These are phyloP conservation scores for Fulica atra DNA, from an alignment of 2,113 vertebrate genomes.

Conservation along the genomic window DNA sequence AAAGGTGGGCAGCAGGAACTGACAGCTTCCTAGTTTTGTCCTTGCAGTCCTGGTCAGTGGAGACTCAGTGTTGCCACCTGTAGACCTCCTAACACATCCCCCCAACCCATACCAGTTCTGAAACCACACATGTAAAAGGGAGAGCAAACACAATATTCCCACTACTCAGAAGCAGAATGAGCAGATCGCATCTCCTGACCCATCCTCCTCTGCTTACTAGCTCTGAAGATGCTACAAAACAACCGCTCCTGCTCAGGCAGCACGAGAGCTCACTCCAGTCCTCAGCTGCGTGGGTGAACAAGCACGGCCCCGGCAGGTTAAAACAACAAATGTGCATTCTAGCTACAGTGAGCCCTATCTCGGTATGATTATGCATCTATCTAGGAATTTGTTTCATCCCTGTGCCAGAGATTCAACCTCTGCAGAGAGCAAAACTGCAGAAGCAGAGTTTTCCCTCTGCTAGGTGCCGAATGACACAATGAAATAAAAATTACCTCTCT, in stretches of 20 bases:
- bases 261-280: background rate
- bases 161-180: background rate
- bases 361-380: background rate
- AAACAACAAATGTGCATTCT: background rate
- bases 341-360: background rate
- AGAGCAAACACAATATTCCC: background rate
- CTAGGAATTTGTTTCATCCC: constrained; percentile 50
- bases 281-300: background rate
- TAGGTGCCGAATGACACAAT: background rate
- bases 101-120: fast-evolving
- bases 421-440: background rate
- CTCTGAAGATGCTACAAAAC: background rate
- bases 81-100: background rate
- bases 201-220: background rate
- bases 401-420: background rate
- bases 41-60: background rate
- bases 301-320: background rate
- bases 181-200: background rate
- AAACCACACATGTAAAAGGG: background rate
- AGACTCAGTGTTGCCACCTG: background rate
- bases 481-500: background rate
- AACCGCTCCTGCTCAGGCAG: background rate
- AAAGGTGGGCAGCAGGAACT: background rate
- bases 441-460: background rate
- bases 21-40: background rate